Percentiles rank a stretch among this genome's conserved stretches.
phyloP scores from a whole-genome alignment of 2,888 invertebrate species.

The Chrysolina americana region DNA sequence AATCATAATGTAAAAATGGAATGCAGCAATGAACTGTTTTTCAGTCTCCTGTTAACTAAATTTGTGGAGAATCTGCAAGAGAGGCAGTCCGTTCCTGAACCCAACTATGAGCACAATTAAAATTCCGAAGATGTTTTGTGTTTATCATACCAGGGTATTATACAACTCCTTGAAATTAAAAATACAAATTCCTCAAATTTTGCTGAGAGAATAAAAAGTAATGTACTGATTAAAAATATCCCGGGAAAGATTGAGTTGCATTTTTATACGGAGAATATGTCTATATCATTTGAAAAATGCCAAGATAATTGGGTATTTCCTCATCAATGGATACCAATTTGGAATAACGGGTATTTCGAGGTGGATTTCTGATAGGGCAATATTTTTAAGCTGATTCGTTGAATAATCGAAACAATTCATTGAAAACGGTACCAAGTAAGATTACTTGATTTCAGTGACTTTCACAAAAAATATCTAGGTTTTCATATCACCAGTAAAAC shows the following conservation, averaged over 20 bases:
- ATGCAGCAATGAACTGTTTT: constrained; percentile 16
- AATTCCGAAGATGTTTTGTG: constrained; percentile 53
- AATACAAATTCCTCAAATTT: constrained; percentile 50
- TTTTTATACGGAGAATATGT: constrained; percentile 33
- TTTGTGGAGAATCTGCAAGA: neutral
- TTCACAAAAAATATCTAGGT: too few species aligned
- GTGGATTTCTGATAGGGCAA: neutral
- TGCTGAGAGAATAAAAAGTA: constrained; percentile 39
- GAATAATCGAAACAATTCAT: too few species aligned
- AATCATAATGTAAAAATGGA: neutral
- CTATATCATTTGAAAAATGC: constrained; percentile 24
- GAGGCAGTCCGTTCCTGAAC: constrained; percentile 38
- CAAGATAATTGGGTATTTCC: neutral
- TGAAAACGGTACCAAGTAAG: too few species aligned
- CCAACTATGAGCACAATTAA: constrained; percentile 46
- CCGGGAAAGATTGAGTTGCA: constrained; percentile 32
- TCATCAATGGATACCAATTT: neutral
- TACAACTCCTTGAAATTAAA: constrained; percentile 48
- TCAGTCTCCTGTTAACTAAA: neutral
- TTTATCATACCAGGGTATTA: constrained; percentile 48
- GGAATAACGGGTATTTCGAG: neutral
- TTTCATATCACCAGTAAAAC: too few species aligned
- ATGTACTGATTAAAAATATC: constrained; percentile 49
- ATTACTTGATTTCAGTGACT: too few species aligned
- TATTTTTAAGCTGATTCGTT: neutral